A percentile compares a stretch with the other conserved stretches of the same genome.
Evolutionary conservation across 2,113 vertebrate genomes (phyloP).

Genomic region (Origma solitaria): DNA sequence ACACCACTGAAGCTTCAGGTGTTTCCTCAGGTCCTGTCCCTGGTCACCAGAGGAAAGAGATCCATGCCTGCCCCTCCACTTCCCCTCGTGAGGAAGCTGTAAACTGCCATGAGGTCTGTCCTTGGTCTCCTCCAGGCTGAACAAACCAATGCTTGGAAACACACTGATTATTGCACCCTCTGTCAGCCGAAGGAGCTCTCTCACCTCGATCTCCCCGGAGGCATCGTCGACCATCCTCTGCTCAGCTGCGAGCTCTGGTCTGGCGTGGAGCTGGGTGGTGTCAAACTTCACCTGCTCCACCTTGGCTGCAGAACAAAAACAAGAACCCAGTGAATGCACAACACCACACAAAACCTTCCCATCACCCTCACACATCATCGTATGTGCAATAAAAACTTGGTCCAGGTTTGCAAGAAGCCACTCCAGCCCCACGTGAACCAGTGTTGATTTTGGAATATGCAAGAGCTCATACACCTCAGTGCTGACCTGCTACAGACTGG

Average conservation of each 20-base stretch:
- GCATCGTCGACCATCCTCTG: slow-evolving; percentile 89
- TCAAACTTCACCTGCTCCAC: slow-evolving; percentile 87
- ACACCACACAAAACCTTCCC: not conserved
- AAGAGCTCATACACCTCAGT: not conserved
- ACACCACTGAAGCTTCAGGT: not conserved
- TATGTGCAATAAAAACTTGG: accelerated
- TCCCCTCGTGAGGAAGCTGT: not conserved
- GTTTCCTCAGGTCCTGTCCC: not conserved
- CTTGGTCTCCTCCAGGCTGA: not conserved
- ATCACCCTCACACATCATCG: not conserved
- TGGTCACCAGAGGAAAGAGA: not conserved
- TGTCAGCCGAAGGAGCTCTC: not conserved
- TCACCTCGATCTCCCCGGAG: slow-evolving; percentile 81
- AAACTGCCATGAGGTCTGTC: not conserved
- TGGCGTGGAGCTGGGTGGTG: slow-evolving; percentile 81
- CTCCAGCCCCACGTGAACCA: not conserved
- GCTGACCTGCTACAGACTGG: not conserved
- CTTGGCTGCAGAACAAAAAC: slow-evolving; percentile 73
- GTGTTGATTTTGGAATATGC: not conserved
- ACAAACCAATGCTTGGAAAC: not conserved
- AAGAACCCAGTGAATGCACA: not conserved
- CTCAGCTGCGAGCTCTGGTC: slow-evolving; percentile 84
- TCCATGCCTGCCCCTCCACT: not conserved
- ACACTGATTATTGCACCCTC: not conserved
- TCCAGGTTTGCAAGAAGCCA: not conserved